A percentile compares a stretch with the other conserved stretches of the same genome.
phyloP scores from a whole-genome alignment of 1,140 invertebrate species.

The Gonatopus flavifemur region DNA sequence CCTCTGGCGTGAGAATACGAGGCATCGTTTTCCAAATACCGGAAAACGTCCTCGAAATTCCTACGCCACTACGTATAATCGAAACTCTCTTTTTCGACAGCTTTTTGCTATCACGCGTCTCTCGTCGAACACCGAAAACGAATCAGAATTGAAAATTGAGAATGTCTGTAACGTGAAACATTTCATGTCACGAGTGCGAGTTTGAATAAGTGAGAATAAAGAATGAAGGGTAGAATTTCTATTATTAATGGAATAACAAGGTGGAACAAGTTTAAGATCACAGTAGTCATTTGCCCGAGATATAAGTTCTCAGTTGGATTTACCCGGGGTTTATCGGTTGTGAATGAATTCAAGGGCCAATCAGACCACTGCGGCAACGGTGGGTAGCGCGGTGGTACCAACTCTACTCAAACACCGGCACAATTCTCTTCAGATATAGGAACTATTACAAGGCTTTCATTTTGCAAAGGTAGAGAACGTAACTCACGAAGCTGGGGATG shows the following conservation, averaged over 20 bases:
- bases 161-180: too few relatives aligned
- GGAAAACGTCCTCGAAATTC: slow-evolving; percentile 42
- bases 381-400: slow-evolving; percentile 6
- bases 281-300: not conserved
- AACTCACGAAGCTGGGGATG: slow-evolving; percentile 12
- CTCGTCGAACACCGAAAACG: too few relatives aligned
- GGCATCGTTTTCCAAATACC: slow-evolving; percentile 47
- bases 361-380: too few relatives aligned
- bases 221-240: too few relatives aligned
- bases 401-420: slow-evolving; percentile 16
- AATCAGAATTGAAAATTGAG: too few relatives aligned
- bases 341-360: slow-evolving; percentile 13
- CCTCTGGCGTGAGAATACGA: slow-evolving; percentile 29
- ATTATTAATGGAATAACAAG: not conserved
- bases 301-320: slow-evolving; percentile 9
- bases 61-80: slow-evolving; percentile 38
- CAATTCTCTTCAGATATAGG: slow-evolving; percentile 25
- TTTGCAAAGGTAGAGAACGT: slow-evolving; percentile 13
- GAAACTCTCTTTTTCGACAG: too few relatives aligned
- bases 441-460: slow-evolving; percentile 10
- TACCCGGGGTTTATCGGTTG: slow-evolving; percentile 14
- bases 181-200: too few relatives aligned
- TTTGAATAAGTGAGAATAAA: too few relatives aligned
- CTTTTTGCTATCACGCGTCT: too few relatives aligned
- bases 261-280: slow-evolving; percentile 14